phyloP scores from a whole-genome alignment of 2,113 vertebrate species.

The Caloenas nicobarica region DNA sequence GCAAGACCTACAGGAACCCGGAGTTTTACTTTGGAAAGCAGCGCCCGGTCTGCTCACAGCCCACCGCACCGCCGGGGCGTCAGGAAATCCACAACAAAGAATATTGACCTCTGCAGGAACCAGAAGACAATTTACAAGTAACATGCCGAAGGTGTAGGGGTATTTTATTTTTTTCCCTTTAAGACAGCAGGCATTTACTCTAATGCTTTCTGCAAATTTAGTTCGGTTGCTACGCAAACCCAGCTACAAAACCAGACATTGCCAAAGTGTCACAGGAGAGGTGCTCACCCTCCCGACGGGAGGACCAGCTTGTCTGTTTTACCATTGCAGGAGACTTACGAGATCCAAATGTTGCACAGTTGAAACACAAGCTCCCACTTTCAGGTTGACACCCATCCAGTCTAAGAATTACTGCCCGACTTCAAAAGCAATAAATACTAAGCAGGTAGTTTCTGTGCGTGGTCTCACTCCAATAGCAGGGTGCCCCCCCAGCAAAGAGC shows the following conservation, averaged over 20 bases:
- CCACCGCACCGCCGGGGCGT: accelerated
- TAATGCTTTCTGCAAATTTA: not conserved
- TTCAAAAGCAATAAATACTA: not conserved
- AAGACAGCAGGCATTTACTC: not conserved
- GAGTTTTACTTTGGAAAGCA: accelerated
- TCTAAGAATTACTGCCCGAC: not conserved
- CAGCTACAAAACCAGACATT: not conserved
- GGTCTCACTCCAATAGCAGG: not conserved
- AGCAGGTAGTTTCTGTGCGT: not conserved
- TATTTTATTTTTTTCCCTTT: not conserved
- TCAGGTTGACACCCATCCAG: not conserved
- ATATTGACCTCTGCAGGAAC: accelerated
- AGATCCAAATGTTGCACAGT: not conserved
- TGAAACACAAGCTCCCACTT: not conserved
- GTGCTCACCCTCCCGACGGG: not conserved
- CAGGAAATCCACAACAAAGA: not conserved
- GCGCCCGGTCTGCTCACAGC: accelerated
- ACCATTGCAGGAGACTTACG: accelerated
- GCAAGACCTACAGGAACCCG: not conserved
- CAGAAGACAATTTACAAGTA: not conserved
- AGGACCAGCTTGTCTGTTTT: not conserved
- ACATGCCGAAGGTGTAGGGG: not conserved
- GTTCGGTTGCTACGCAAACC: not conserved
- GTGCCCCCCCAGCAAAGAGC: not conserved
- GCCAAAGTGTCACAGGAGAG: not conserved